Evolutionary conservation across 2,888 invertebrate genomes (phyloP), one percentile per base, ranked within the genome.

Genomic region (Sesia bembeciformis): DNA sequence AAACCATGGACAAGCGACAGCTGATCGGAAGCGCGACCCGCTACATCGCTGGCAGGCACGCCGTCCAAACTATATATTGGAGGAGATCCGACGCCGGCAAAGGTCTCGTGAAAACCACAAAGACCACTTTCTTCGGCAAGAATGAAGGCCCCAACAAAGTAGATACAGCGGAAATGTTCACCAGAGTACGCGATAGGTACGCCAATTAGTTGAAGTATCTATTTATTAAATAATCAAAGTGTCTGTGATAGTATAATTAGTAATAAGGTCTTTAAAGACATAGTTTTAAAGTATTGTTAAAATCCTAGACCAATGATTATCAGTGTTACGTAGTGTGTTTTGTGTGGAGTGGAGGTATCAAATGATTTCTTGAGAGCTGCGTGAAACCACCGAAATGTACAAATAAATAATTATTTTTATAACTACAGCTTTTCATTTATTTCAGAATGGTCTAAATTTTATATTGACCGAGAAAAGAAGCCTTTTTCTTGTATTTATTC

Each of bases 51-150:
- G 93, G 94, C 52, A 91, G 93, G 58, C 93, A 94, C 67, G 94
- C 94, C 1, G 91, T 94, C 39, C 94, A 95, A 71, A 94, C 94
- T 0, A 93, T 94, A 0, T 95, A 95, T 68, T 95, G 95, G 95
- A 89, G 94, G 66, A 90, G 92, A 50, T 78, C 85, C 0, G 86
- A 81, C 43, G 75, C 74, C 40, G 82, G 80, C 60, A 90, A 88
- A 41, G 90, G 89, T 5, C 81, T 92, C 56, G 67, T 91, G 54
- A 92, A 88, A 69, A 91, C 91, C 5, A 90, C 91, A 4, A 91
- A 86, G 64, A 90, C 89, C 65, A 91, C 91, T 0, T 91, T 90
- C 68, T 92, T 92, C 66, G 91, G 91, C 6, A 90, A 88, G 62
- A 86, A 84, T 53, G 90, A 89, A 46, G 85, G 81, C 3, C 65